A percentile compares a stretch with the other conserved stretches of the same genome.
phyloP scores from a whole-genome alignment of 37 sponge, comb jelly and placozoan genomes.

The Amphimedon queenslandica region DNA sequence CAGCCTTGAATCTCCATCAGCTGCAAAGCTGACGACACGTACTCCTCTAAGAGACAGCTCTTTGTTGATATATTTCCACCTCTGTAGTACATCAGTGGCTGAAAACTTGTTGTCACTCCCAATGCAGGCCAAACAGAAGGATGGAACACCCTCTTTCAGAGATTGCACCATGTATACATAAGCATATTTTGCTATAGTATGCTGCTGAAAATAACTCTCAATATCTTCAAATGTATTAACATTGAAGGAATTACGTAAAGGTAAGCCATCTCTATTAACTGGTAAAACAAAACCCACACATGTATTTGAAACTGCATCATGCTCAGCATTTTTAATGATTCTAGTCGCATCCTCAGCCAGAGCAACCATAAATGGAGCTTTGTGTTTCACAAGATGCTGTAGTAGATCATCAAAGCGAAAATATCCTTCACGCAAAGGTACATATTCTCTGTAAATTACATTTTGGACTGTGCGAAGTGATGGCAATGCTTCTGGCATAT shows the following conservation, averaged over 20 bases:
- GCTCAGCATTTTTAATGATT: slow-evolving; percentile 18
- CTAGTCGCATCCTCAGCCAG: slow-evolving; percentile 23
- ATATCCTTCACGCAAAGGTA: slow-evolving; percentile 38
- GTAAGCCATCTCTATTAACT: not conserved
- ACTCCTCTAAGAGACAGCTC: slow-evolving; percentile 11
- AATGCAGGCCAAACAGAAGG: slow-evolving; percentile 20
- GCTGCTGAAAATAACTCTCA: slow-evolving; percentile 6
- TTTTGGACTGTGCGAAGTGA: slow-evolving; percentile 47
- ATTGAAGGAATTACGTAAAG: slow-evolving; percentile 3
- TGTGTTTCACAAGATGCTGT: slow-evolving; percentile 10
- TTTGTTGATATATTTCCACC: slow-evolving; percentile 20
- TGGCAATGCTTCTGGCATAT: slow-evolving; percentile 56
- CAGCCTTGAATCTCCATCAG: slow-evolving; percentile 29
- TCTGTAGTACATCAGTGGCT: slow-evolving; percentile 4
- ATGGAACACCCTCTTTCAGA: slow-evolving; percentile 8
- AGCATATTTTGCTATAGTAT: slow-evolving; percentile 27
- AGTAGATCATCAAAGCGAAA: slow-evolving; percentile 48
- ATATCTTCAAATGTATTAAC: slow-evolving; percentile 32
- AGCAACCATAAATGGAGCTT: not conserved
- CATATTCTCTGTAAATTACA: slow-evolving; percentile 28
- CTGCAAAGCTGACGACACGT: slow-evolving; percentile 19
- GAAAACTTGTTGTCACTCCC: slow-evolving; percentile 30
- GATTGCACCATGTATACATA: slow-evolving; percentile 43
- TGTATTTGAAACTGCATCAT: slow-evolving; percentile 9
- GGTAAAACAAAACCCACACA: slow-evolving; percentile 31